Conservation (phyloP, 2,113 vertebrate genomes). For the Neodontobutis hainanensis region DNA sequence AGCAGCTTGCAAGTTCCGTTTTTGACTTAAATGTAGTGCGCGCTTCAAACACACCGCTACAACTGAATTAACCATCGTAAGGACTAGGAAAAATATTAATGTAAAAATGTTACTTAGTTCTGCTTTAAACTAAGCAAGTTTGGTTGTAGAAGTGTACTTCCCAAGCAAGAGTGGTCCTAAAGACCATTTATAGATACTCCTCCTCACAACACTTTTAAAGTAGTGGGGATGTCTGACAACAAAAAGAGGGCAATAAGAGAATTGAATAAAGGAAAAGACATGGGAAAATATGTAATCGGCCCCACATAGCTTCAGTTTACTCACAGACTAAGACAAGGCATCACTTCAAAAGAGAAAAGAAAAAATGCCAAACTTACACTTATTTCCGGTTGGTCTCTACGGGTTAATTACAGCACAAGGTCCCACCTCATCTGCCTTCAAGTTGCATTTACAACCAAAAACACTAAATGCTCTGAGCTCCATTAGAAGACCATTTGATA, state of each 20-base stretch:
- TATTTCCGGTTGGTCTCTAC: conserved; percentile 55
- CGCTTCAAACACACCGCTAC: too few species aligned
- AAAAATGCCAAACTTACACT: conserved; percentile 40
- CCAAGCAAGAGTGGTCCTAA: conserved; percentile 57
- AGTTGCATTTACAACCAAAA: conserved; percentile 56
- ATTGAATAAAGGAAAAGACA: conserved; percentile 25
- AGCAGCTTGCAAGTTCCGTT: too few species aligned
- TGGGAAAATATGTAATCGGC: conserved; percentile 36
- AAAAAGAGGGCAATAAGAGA: conserved; percentile 49
- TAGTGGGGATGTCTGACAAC: conserved; percentile 60
- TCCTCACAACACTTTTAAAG: conserved; percentile 61
- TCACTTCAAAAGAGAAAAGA: conserved; percentile 64
- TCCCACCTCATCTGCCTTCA: conserved; percentile 63
- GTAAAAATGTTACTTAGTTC: conserved; percentile 59
- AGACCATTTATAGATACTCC: conserved; percentile 43
- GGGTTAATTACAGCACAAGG: conserved; percentile 74
- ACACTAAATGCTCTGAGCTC: conserved; percentile 18
- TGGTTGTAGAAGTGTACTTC: conserved; percentile 49
- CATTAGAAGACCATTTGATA: conserved; percentile 26
- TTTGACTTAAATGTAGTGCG: too few species aligned
- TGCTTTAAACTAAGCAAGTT: conserved; percentile 69
- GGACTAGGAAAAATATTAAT: conserved; percentile 26
- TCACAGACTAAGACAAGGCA: conserved; percentile 41
- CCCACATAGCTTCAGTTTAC: conserved; percentile 35
- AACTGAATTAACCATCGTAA: too few species aligned